phyloP scores from a whole-genome alignment of 2,113 vertebrate species.

The Numenius arquata region DNA sequence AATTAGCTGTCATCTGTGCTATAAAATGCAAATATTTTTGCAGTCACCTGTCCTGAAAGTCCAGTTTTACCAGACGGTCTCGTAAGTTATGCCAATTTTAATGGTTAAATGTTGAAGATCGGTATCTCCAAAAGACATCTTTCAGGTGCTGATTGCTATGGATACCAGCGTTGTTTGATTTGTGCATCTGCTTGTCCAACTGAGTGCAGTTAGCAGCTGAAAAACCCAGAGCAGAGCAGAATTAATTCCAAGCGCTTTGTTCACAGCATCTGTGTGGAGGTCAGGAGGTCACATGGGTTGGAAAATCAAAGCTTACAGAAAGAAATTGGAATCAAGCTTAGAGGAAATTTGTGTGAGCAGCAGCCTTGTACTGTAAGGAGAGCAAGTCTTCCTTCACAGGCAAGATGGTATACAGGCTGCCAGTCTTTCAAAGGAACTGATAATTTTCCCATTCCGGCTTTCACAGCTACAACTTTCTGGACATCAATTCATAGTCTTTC shows the following conservation, averaged over 20 bases:
- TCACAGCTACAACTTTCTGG: neutral
- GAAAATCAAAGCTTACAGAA: neutral
- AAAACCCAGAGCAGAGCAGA: neutral
- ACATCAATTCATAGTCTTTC: neutral
- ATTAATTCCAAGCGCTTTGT: constrained; percentile 40
- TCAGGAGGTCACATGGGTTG: neutral
- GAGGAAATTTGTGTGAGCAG: neutral
- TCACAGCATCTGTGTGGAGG: neutral
- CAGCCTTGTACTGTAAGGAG: neutral
- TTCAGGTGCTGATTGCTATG: neutral
- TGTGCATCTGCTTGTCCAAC: neutral
- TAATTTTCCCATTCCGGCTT: neutral
- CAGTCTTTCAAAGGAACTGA: neutral
- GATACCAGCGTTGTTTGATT: neutral
- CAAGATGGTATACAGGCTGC: neutral
- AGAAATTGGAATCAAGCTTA: neutral
- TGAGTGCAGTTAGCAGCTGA: neutral
- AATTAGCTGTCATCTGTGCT: neutral
- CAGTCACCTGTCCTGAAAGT: neutral
- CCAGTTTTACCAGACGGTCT: neutral
- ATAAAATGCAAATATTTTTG: neutral
- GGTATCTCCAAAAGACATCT: neutral
- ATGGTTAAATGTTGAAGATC: neutral
- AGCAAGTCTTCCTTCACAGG: neutral
- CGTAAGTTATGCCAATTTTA: neutral